These are phyloP conservation scores for Saturnia pavonia DNA, from an alignment of 2,888 invertebrate genomes.

Conservation along the genomic window DNA sequence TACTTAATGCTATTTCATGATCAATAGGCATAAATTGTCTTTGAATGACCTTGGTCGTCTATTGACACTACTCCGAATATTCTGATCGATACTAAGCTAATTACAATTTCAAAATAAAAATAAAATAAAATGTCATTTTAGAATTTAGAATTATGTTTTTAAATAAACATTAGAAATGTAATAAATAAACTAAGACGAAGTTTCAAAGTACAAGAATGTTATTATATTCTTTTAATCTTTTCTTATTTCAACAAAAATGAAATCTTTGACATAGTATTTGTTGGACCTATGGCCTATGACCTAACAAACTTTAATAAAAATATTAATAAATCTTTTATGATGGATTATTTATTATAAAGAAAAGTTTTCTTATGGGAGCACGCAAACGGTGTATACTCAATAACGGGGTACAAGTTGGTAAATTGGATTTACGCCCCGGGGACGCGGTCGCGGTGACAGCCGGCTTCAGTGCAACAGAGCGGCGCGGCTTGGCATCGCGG, in stretches of 20 bases:
- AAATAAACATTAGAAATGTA: neutral
- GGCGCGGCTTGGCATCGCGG: slow-evolving; percentile 29
- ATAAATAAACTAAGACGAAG: neutral
- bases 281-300: too few species aligned
- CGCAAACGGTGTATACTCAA: slow-evolving; percentile 56
- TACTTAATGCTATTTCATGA: neutral
- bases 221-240: too few species aligned
- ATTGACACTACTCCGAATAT: neutral
- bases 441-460: slow-evolving; percentile 53
- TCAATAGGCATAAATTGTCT: neutral
- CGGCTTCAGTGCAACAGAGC: slow-evolving; percentile 34
- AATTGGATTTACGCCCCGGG: slow-evolving; percentile 71
- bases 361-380: slow-evolving; percentile 54
- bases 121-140: neutral
- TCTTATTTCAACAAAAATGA: neutral
- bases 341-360: slow-evolving; percentile 50
- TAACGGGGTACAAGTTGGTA: slow-evolving; percentile 69
- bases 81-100: neutral
- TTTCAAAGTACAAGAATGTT: too few species aligned
- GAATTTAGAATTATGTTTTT: neutral
- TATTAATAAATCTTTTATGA: slow-evolving; percentile 28
- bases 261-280: neutral
- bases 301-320: slow-evolving; percentile 1
- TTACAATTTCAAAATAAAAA: neutral
- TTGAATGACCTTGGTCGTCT: neutral